A percentile compares a stretch with the other conserved stretches of the same genome.
phyloP scores from a whole-genome alignment of 2,797 vertebrate species.

The Hapalemur alaotrensis region DNA sequence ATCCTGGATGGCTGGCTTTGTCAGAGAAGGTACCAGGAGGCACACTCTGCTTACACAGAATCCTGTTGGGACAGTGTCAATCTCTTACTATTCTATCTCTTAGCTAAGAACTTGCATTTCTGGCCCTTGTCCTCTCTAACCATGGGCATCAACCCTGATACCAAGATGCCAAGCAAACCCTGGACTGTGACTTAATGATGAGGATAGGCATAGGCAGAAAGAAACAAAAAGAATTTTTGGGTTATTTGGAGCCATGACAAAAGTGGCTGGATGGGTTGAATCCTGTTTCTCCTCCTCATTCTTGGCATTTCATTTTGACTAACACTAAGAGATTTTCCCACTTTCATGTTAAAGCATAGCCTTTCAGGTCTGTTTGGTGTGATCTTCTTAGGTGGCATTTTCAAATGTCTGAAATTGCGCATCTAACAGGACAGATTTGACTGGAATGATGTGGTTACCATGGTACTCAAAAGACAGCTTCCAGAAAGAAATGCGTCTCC shows the following conservation, averaged over 20 bases:
- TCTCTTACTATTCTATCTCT: not conserved
- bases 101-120: not conserved
- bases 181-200: not conserved
- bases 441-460: conserved; percentile 70
- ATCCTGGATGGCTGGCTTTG: not conserved
- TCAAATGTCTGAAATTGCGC: conserved; percentile 75
- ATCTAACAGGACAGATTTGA: conserved; percentile 48
- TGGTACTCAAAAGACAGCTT: conserved; percentile 63
- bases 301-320: conserved; percentile 49
- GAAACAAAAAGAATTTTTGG: not conserved
- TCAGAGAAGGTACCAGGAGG: not conserved
- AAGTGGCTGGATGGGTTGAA: not conserved
- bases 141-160: not conserved
- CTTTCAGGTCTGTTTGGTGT: conserved; percentile 46
- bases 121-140: not conserved
- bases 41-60: not conserved
- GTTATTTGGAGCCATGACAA: not conserved
- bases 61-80: no score
- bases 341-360: not conserved
- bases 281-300: not conserved
- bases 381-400: conserved; percentile 74
- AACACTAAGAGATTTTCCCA: not conserved
- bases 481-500: conserved; percentile 42
- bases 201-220: not conserved
- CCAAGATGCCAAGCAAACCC: not conserved